Conservation (phyloP, 2,113 vertebrate species). For the Grammomys dolichurus region DNA sequence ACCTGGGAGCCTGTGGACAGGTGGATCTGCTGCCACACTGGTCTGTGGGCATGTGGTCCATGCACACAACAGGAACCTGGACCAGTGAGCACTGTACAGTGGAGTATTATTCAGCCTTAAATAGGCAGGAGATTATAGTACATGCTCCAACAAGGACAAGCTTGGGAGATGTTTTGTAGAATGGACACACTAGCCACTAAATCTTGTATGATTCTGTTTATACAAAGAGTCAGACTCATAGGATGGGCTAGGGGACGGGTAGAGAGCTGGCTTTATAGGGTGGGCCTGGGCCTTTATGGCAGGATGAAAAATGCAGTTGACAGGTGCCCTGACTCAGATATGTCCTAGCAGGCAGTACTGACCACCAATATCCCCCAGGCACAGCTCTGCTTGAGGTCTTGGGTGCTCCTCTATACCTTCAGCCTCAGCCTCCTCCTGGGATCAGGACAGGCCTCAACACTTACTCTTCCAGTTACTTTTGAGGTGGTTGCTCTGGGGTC, state of each 20-base stretch:
- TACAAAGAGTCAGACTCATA: not conserved
- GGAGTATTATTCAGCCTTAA: no score
- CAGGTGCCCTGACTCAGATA: not conserved
- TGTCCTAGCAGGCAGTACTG: no score
- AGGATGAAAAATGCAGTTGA: not conserved
- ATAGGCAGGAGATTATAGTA: not conserved
- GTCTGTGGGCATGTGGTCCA: not conserved
- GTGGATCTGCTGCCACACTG: not conserved
- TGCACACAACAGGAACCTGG: not conserved
- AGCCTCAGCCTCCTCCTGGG: not conserved
- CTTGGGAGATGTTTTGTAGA: not conserved
- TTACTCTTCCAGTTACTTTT: not conserved
- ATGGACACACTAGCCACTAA: no score
- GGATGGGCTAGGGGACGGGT: not conserved
- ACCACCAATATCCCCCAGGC: not conserved
- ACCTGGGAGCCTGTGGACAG: not conserved
- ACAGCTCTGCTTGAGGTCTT: not conserved
- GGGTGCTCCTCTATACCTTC: no score
- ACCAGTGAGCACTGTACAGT: not conserved
- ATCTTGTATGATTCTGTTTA: not conserved
- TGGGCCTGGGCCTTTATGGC: no score
- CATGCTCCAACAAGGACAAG: rapidly evolving
- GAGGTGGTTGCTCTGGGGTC: not conserved
- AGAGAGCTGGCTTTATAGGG: not conserved
- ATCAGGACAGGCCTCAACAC: no score